Percentiles rank a stretch among this genome's conserved stretches.
These are phyloP conservation scores for Kobus ellipsiprymnus DNA, from an alignment of 2,113 vertebrate genomes.

Conservation along the genomic window DNA sequence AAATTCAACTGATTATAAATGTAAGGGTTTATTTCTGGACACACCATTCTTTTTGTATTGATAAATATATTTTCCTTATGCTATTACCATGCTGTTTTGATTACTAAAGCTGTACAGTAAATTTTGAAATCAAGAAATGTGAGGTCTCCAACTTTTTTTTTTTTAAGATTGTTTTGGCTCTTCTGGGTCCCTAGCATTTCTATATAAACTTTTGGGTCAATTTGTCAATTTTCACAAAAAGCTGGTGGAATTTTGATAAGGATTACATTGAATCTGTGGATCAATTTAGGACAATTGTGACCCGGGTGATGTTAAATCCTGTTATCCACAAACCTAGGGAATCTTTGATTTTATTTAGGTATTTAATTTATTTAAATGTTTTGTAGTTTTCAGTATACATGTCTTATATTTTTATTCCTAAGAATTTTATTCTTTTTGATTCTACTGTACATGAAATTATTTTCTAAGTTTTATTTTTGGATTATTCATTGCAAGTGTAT, in stretches of 20 bases:
- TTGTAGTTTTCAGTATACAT: background rate
- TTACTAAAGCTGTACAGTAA: background rate
- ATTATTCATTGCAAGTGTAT: background rate
- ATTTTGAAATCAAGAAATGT: background rate
- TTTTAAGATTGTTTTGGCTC: background rate
- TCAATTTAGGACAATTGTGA: background rate
- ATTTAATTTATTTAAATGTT: background rate
- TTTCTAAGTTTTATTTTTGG: background rate
- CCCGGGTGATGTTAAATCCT: background rate
- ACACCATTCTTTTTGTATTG: background rate
- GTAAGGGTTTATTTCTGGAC: background rate
- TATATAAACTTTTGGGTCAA: background rate
- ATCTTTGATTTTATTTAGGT: background rate
- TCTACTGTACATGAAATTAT: background rate
- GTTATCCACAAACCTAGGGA: background rate
- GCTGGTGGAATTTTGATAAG: background rate
- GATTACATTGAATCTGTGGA: background rate
- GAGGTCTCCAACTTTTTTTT: background rate
- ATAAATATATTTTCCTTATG: background rate
- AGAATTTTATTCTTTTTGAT: background rate
- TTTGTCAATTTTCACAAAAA: background rate
- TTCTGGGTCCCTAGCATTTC: background rate
- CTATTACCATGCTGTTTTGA: background rate
- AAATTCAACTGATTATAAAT: background rate
- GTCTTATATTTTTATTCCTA: background rate